A percentile compares a stretch with the other conserved stretches of the same genome.
Evolutionary conservation across 1,140 invertebrate species (phyloP).

Genomic region (Reticulitermes speratus): DNA sequence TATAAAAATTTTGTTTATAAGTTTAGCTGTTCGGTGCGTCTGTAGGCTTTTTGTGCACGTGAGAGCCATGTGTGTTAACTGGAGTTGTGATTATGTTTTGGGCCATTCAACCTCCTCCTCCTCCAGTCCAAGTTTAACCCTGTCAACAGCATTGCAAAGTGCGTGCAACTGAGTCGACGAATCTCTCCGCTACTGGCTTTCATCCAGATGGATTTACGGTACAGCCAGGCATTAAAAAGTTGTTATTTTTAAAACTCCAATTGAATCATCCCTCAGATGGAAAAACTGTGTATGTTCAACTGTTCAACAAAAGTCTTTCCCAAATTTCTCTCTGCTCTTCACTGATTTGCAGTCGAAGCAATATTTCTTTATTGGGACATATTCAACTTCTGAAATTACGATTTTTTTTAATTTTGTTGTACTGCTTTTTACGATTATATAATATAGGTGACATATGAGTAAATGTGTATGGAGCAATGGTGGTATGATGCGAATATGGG

Average conservation of each 20-base stretch:
- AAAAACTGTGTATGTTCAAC: not conserved
- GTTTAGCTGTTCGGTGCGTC: no score
- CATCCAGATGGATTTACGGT: not conserved
- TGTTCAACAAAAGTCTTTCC: no score
- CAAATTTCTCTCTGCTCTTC: no score
- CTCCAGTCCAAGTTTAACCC: not conserved
- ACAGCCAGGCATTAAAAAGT: slow-evolving; percentile 5
- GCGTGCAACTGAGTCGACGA: not conserved
- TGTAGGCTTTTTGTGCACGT: not conserved
- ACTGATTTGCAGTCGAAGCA: no score
- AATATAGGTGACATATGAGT: no score
- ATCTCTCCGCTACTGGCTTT: not conserved
- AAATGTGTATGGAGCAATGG: no score
- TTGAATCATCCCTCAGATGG: not conserved
- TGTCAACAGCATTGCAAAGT: not conserved
- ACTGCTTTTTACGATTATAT: no score
- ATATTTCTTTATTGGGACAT: no score
- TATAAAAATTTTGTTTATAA: not conserved
- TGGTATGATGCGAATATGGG: no score
- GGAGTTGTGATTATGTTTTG: not conserved
- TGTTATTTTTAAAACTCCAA: slow-evolving; percentile 16
- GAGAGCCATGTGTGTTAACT: not conserved
- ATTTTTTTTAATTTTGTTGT: no score
- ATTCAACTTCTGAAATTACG: no score
- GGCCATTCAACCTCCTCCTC: not conserved